A percentile compares a stretch with the other conserved stretches of the same genome.
These are phyloP conservation scores for Brachionus calyciflorus DNA, from an alignment of 1,140 invertebrate species.

Conservation along the genomic window DNA sequence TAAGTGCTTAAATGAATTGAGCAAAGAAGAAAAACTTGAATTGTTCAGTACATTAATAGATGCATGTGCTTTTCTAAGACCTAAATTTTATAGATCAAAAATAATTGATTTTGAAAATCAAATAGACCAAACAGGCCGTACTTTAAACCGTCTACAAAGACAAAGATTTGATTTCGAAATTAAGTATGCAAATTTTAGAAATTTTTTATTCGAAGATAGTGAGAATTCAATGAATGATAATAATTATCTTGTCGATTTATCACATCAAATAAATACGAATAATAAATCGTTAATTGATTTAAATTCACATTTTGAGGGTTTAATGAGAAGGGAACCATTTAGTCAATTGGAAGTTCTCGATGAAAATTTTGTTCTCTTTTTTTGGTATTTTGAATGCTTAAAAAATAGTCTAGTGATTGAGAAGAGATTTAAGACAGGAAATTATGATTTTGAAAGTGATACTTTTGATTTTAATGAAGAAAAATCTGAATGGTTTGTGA, in stretches of 20 bases:
- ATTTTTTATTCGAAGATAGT: too few species aligned
- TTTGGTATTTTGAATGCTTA: constrained; percentile 17
- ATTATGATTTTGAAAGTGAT: background rate
- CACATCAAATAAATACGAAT: too few species aligned
- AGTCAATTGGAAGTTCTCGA: background rate
- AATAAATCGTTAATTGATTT: background rate
- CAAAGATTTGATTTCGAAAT: too few species aligned
- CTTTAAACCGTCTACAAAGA: too few species aligned
- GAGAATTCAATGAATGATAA: too few species aligned
- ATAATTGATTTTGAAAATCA: background rate
- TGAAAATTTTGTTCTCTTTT: background rate
- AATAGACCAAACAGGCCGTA: too few species aligned
- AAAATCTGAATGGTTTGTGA: background rate
- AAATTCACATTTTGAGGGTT: too few species aligned
- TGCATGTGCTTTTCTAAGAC: background rate
- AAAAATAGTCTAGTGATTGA: constrained; percentile 9
- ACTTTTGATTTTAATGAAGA: background rate
- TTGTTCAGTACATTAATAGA: background rate
- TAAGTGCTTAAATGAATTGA: background rate
- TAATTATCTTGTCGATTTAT: too few species aligned
- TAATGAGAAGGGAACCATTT: background rate
- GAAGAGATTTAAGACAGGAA: background rate
- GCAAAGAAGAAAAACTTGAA: background rate
- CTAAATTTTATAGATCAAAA: background rate
- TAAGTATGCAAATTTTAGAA: too few species aligned